A percentile compares a stretch with the other conserved stretches of the same genome.
Evolutionary conservation across 2,113 vertebrate genomes (phyloP).

Genomic region (Planiliza haematocheilus): DNA sequence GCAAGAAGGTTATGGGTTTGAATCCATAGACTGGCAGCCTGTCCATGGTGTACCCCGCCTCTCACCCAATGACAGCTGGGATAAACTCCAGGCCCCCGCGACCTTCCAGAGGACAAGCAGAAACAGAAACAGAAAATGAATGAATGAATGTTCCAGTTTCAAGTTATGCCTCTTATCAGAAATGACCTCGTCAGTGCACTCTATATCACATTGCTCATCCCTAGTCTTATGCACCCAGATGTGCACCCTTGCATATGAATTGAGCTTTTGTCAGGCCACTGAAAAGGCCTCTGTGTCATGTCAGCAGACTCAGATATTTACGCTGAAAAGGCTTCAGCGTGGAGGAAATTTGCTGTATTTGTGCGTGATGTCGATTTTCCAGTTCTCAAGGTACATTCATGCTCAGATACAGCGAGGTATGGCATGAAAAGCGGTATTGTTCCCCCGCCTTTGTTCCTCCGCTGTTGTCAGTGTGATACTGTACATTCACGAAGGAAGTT

Average conservation of each 20-base stretch:
- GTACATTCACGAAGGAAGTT: conserved; percentile 16
- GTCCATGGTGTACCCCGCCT: too few species aligned
- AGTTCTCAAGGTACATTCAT: conserved; percentile 11
- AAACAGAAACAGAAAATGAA: background rate
- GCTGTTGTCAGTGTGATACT: conserved; percentile 3
- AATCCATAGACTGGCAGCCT: too few species aligned
- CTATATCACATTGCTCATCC: conserved; percentile 56
- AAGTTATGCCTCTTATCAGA: conserved; percentile 7
- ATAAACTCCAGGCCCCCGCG: too few species aligned
- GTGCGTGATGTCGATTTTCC: conserved; percentile 3
- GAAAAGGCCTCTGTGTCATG: conserved; percentile 72
- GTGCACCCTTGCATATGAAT: conserved; percentile 63
- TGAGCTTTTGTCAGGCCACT: conserved; percentile 71
- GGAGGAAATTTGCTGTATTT: conserved; percentile 14
- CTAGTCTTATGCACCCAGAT: conserved; percentile 59
- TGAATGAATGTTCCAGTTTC: conserved; percentile 11
- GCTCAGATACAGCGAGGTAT: background rate
- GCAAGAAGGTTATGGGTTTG: too few species aligned
- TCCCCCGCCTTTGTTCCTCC: background rate
- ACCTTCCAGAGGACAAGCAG: too few species aligned
- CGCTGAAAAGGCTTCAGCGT: conserved; percentile 5
- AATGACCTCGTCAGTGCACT: conserved; percentile 15
- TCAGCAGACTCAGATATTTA: conserved; percentile 55
- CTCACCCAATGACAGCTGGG: too few species aligned
- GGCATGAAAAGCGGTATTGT: conserved; percentile 3